Base-by-base conservation (phyloP, 2,888 invertebrate genomes). In the Dusona sp. region DNA sequence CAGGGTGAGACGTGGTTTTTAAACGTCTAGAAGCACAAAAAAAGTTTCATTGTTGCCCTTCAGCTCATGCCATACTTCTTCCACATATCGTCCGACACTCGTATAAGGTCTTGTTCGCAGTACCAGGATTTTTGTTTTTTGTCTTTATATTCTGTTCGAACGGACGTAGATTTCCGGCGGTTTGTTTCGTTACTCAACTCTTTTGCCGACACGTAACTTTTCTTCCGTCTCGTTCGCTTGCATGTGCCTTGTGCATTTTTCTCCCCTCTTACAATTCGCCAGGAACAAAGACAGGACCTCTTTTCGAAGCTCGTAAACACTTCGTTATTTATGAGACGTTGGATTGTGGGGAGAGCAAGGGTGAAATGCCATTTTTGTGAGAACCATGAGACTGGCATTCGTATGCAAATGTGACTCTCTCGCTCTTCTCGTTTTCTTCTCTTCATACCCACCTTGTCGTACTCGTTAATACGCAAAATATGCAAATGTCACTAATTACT, bases 401-500 rank as follows among this genome's bases (percentile, higher is more conserved):
- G 91, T 91, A 94, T 93, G 93, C 91, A 93, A 94, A 94, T 93
- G 48, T 64, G 73, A 33, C 73, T 73, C 79, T 78, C 79, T 70
- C 68, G 72, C 81, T 79, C 84, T 77, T 68, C 45, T 67, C 36
- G 42, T 22, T 73, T 48, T 36, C 48, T 51, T 61, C 83, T 38
- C 54, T 54, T 78, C 64, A 42, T 65, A 79, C 67, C 38, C 77
- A 54, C 70, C 80, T 51, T 77, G 70, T 70, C 61, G 54, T 57
- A 25, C 79, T 65, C 70, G 86, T 89, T 89, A 89, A 88, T 89
- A 87, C 88, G 88, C 84, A 90, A 92, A 92, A 92, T 93, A 94
- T 94, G 94, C 93, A 93, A 93, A 94, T 93, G 90, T 89, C 90
- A 90, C 93, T 93, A 93, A 94, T 93, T 93, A 93, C 92, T 90